Base-by-base conservation (phyloP, 2,113 vertebrate species). In the Corythaeola cristata region DNA sequence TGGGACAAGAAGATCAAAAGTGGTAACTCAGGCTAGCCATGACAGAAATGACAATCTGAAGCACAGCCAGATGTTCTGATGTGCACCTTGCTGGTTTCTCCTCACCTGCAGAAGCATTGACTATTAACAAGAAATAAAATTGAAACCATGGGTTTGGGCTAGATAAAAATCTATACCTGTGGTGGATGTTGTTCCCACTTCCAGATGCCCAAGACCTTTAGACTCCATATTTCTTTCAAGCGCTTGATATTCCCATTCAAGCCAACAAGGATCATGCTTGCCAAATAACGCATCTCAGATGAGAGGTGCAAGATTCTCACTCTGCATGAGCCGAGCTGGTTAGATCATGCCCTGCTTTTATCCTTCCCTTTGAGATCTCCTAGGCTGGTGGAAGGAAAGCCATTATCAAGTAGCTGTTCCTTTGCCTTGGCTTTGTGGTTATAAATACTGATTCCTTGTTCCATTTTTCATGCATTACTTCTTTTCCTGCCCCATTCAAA, bases 381-480 rank as follows among this genome's bases (percentile, higher is more conserved):
- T 18, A 3, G 74, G 58, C 74, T 93, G 74, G 89, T 76, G 80
- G 90, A 74, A 90, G 88, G 19, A 69, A 58, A 95, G 55, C 47
- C 45, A 14, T 77, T 76, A 74, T 23, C 88, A 55, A 85, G 90
- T 19, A 73, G 59, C 71, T 66, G 53, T 15, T 88, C 89, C 96
- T 81, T 37, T 84, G 64, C 81, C 74, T 77, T 64, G 75, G 71
- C 93, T 94, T 80, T 83, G 75, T 67, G 79, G 75, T 33, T 92
- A 80, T 88, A 90, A 96, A 90, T 89, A 80, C 83, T n/a, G 56
- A 67, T 62, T 83, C 79, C 90, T 75, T 68, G 63, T 84, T 84
- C 79, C 64, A 44, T 63, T 95, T 92, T 75, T 91, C 69, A 84
- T 39, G 52, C 52, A 8, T 92, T 74, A 11, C 64, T 93, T 80